Percentiles rank a stretch among this genome's conserved stretches.
Conservation (phyloP, 2,797 vertebrate species). For the Oryzias dopingdopingensis region DNA sequence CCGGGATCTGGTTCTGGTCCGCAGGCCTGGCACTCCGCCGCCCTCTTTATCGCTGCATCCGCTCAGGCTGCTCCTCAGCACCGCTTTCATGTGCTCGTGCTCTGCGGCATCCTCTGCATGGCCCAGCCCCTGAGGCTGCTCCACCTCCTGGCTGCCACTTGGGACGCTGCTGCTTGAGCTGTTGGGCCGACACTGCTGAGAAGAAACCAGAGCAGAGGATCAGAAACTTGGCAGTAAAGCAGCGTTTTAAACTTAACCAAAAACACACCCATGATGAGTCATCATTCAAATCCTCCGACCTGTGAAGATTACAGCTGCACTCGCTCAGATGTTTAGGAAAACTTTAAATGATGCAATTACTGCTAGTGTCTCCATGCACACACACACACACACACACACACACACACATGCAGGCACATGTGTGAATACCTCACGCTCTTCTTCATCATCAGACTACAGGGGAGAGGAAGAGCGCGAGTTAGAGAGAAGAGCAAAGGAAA, state of each 20-base stretch:
- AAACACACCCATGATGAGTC: constrained; percentile 9
- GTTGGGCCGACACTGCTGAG: constrained; percentile 34
- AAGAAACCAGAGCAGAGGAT: background rate
- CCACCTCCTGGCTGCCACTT: constrained; percentile 63
- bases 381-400: constrained; percentile 32
- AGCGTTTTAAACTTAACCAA: background rate
- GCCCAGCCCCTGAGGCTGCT: constrained; percentile 82
- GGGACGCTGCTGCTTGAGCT: constrained; percentile 63
- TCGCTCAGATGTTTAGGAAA: constrained; percentile 15
- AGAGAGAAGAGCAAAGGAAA: constrained; percentile 25
- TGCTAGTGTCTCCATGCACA: constrained; percentile 45
- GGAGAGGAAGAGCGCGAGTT: constrained; percentile 40
- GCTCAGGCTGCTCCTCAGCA: constrained; percentile 82
- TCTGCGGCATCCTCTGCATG: constrained; percentile 85
- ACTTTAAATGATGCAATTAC: constrained; percentile 2
- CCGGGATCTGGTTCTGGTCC: constrained; percentile 82
- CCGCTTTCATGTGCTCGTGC: constrained; percentile 93
- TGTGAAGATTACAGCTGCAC: background rate
- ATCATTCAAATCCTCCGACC: constrained; percentile 4
- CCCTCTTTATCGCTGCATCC: constrained; percentile 63
- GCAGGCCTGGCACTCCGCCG: constrained; percentile 70
- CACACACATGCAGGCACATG: constrained; percentile 28
- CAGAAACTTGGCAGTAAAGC: background rate
- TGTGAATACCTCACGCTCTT: constrained; percentile 86
- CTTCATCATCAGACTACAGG: constrained; percentile 90